phyloP scores from a whole-genome alignment of 2,888 invertebrate species.

The Acleris holmiana region DNA sequence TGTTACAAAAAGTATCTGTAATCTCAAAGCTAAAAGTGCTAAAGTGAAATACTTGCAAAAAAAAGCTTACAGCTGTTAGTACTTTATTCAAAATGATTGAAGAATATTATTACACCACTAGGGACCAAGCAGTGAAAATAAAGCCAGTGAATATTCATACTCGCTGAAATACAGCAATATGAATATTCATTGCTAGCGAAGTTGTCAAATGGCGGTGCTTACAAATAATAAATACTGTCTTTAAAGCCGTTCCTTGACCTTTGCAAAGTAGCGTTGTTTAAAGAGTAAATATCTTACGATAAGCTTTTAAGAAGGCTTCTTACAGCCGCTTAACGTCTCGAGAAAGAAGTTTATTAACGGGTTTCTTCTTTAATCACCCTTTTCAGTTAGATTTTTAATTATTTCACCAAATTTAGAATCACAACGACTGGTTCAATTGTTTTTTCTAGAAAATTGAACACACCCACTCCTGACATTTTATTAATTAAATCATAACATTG shows the following conservation, averaged over 20 bases:
- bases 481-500: no score
- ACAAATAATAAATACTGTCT: constrained; percentile 7
- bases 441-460: no score
- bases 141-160: not conserved
- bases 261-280: constrained; percentile 32
- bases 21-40: no score
- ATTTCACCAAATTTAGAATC: no score
- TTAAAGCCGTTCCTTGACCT: constrained; percentile 21
- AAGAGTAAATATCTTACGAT: constrained; percentile 42
- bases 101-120: not conserved
- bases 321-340: not conserved
- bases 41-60: no score
- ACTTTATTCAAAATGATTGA: not conserved
- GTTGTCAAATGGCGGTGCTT: constrained; percentile 1
- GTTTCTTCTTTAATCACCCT: no score
- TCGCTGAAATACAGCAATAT: not conserved
- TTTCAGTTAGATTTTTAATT: no score
- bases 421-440: no score
- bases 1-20: no score
- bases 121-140: not conserved
- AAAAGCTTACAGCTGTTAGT: no score
- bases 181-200: not conserved
- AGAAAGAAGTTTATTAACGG: constrained; percentile 3
- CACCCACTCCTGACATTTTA: no score
- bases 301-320: constrained; percentile 40